A percentile compares a stretch with the other conserved stretches of the same genome.
Conservation (phyloP, 2,888 invertebrate genomes). For the Mesoligia furuncula region DNA sequence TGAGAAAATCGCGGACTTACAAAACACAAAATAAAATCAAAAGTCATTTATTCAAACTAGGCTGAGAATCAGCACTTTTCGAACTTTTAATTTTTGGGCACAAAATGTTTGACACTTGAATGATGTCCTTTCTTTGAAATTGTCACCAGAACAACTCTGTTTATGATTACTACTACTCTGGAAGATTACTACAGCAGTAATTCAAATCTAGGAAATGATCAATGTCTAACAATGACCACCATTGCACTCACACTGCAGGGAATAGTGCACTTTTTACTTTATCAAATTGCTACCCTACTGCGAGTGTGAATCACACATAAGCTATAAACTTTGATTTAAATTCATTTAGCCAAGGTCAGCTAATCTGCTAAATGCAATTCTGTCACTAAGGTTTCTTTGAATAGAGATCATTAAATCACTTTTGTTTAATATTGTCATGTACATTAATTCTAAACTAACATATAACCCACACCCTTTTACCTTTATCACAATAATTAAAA, state of each 20-base stretch:
- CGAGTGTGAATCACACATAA: background rate
- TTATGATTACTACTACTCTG: background rate
- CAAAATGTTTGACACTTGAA: background rate
- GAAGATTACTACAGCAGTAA: background rate
- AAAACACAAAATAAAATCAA: too few relatives aligned
- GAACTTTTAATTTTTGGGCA: background rate
- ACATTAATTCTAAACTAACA: background rate
- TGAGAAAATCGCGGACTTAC: too few relatives aligned
- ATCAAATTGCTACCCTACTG: background rate
- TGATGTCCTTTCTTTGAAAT: background rate
- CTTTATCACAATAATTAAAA: background rate
- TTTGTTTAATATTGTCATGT: background rate
- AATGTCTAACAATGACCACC: background rate
- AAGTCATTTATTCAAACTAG: too few relatives aligned
- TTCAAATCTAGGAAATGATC: background rate
- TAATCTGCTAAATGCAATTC: background rate
- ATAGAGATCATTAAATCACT: constrained; percentile 32
- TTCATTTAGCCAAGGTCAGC: background rate
- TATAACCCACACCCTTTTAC: constrained; percentile 46
- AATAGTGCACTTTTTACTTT: background rate
- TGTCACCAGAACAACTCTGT: background rate
- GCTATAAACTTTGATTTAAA: background rate
- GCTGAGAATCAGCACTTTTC: too few relatives aligned
- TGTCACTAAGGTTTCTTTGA: background rate
- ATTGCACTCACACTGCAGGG: background rate